Conservation (phyloP, 2,113 vertebrate species). For the Tenebrosternarchus preto region DNA sequence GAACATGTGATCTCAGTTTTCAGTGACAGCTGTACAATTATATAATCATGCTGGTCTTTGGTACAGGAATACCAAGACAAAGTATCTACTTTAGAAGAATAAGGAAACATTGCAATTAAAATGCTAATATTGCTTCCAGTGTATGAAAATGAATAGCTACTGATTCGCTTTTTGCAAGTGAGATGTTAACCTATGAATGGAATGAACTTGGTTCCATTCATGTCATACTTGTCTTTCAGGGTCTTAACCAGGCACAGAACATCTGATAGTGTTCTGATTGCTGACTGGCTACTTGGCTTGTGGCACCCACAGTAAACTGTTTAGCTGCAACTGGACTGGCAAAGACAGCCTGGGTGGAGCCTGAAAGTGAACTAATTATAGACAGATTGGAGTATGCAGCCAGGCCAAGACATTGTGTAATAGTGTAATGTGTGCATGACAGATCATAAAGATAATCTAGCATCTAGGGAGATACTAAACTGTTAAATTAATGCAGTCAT, state of each 20-base stretch:
- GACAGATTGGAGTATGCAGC: conserved; percentile 24
- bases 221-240: not conserved
- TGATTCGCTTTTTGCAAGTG: too few species aligned
- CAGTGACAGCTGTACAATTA: not conserved
- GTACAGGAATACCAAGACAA: not conserved
- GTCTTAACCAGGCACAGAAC: not conserved
- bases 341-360: not conserved
- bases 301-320: conserved; percentile 30
- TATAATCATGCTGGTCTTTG: not conserved
- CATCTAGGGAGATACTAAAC: not conserved
- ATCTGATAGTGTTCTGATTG: conserved; percentile 3
- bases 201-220: too few species aligned
- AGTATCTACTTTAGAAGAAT: not conserved
- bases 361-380: conserved; percentile 18
- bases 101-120: not conserved
- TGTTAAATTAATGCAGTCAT: not conserved
- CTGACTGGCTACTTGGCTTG: not conserved
- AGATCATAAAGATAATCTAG: not conserved
- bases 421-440: not conserved
- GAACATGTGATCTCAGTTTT: not conserved
- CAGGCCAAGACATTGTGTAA: not conserved
- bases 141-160: too few species aligned
- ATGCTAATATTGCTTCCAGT: too few species aligned
- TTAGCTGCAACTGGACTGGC: conserved; percentile 51
- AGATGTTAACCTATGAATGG: too few species aligned